Percentiles rank a stretch among this genome's conserved stretches.
These are phyloP conservation scores for Leucopsar rothschildi DNA, from an alignment of 2,113 vertebrate species.

Conservation along the genomic window DNA sequence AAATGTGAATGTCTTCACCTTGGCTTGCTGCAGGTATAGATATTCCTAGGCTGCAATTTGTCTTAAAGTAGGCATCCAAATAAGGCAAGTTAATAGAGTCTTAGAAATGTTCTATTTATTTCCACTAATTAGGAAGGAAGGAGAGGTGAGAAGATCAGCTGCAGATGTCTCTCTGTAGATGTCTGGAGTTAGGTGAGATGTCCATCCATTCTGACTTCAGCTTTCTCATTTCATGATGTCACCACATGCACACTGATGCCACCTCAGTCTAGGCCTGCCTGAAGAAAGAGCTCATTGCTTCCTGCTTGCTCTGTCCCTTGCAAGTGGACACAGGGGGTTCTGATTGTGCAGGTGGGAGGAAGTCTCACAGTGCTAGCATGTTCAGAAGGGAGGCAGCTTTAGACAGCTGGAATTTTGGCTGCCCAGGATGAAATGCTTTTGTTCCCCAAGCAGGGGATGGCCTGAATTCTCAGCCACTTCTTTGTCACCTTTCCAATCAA, in stretches of 20 bases:
- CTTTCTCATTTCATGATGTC: not conserved
- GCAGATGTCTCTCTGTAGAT: not conserved
- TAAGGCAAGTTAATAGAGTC: not conserved
- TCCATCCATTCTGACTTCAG: not conserved
- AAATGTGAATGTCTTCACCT: not conserved
- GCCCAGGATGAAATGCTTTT: not conserved
- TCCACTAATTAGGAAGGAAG: not conserved
- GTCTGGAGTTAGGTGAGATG: not conserved
- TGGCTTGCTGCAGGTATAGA: not conserved
- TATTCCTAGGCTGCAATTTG: not conserved
- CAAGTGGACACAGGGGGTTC: not conserved
- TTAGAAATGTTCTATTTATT: not conserved
- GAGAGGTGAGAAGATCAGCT: not conserved
- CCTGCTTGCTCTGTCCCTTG: not conserved
- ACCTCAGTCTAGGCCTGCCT: not conserved
- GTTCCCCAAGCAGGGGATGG: not conserved
- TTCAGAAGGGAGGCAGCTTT: not conserved
- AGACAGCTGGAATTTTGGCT: not conserved
- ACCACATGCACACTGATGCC: fast-evolving
- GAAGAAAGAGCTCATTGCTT: not conserved
- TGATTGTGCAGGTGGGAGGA: not conserved
- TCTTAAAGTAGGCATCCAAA: not conserved
- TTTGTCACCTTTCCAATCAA: not conserved
- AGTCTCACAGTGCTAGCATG: not conserved
- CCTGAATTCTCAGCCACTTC: not conserved